Evolutionary conservation across 2,888 invertebrate genomes (phyloP).

Genomic region (Yponomeuta sedellus): DNA sequence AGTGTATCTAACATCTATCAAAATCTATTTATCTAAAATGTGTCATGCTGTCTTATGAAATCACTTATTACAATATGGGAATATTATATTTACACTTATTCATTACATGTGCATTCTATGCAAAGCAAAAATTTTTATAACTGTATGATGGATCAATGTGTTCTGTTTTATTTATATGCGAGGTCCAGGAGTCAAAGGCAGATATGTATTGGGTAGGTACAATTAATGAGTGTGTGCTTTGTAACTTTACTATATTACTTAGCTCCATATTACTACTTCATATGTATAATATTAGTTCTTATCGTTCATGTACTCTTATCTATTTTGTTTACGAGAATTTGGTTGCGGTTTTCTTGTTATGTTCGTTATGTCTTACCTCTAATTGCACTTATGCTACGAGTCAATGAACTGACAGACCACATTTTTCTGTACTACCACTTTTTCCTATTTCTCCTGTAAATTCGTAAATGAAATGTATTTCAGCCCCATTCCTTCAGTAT

Average conservation of each 20-base stretch:
- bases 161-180: constrained; percentile 32
- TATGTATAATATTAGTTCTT: not conserved
- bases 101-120: constrained; percentile 20
- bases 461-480: too few relatives aligned
- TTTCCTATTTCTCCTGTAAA: not conserved
- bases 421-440: not conserved
- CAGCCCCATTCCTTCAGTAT: too few relatives aligned
- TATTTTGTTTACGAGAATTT: constrained; percentile 3
- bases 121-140: not conserved
- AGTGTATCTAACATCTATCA: too few relatives aligned
- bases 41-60: too few relatives aligned
- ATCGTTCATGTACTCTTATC: not conserved
- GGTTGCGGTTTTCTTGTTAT: not conserved
- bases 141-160: not conserved
- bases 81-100: constrained; percentile 17
- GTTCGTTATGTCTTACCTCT: not conserved
- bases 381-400: not conserved
- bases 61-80: not conserved
- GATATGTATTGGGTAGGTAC: constrained; percentile 66
- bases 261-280: not conserved
- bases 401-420: not conserved
- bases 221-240: constrained; percentile 8
- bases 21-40: too few relatives aligned
- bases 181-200: constrained; percentile 51
- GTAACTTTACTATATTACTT: not conserved